Base-by-base conservation (phyloP, 2,888 invertebrate genomes). In the Lochmaea crataegi region DNA sequence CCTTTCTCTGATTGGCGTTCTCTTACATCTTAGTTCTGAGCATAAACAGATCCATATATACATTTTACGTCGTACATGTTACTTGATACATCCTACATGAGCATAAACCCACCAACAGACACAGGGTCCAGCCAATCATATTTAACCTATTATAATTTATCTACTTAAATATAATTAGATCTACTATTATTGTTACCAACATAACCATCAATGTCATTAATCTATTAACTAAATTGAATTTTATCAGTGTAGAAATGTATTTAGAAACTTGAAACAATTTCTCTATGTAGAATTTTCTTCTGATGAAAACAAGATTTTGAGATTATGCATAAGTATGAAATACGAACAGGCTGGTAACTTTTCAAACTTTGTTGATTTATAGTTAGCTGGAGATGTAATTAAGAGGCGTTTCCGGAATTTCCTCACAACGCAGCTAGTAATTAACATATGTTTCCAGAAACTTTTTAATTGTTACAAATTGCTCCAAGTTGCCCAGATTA, bases 381-480 rank as follows among this genome's bases (percentile, higher is more conserved):
- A 78, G 83, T 76, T 80, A 82, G 83, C 83, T 85, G 84, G 82
- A 81, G 76, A 77, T 78, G 81, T 84, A 85, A 86, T 86, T 86
- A 85, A 84, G 84, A 83, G 81, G 79, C 82, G 80, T 81, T 85
- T 84, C 82, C 83, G 82, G 81, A 82, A 81, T 82, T 84, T 84
- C 82, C 83, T 83, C 84, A 85, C 85, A 85, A 84, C 83, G 83
- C 82, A 85, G 85, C 84, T 85, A 84, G 82, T 86, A 86, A 86
- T 86, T 86, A 86, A 84, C 86, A 86, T 86, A 86, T 86, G 85
- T 84, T 81, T 80, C 83, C 82, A 82, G 75, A 78, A 84, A 84
- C 82, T 84, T 84, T 85, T 85, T 84, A 84, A 84, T 84, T 84
- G 83, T 84, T 83, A 83, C 84, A 85, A 85, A 85, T 85, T 85